Evolutionary conservation across 53 echinoderm and acorn worm species (phyloP).

Genomic region (Glandiceps talaboti): DNA sequence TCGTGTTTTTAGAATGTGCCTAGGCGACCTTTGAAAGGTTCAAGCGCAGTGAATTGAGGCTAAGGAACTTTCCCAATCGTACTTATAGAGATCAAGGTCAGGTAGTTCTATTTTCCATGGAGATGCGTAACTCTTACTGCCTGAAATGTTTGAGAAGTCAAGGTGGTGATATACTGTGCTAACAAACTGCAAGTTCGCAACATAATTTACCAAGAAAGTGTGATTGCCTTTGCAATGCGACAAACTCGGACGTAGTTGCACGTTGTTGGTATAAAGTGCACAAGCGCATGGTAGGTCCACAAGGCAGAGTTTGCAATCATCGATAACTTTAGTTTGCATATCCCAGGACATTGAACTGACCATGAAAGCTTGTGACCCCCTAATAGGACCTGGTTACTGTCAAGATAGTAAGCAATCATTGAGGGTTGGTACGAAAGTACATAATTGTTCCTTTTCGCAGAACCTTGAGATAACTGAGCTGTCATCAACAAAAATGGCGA

Average conservation of each 20-base stretch:
- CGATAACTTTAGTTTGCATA: background rate
- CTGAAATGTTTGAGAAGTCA: background rate
- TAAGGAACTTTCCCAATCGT: background rate
- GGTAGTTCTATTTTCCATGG: background rate
- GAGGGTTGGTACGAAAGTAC: background rate
- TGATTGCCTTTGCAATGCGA: background rate
- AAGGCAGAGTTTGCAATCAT: background rate
- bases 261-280: background rate
- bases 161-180: background rate
- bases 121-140: background rate
- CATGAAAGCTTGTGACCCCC: background rate
- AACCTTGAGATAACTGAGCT: background rate
- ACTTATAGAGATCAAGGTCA: background rate
- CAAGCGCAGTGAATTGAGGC: background rate
- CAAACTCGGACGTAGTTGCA: background rate
- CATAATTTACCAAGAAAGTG: background rate
- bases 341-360: background rate
- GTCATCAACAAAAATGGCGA: background rate
- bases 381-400: background rate
- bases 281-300: background rate
- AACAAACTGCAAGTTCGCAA: background rate
- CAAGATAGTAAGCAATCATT: background rate
- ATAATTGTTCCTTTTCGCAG: background rate
- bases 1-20: background rate
- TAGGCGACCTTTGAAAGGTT: background rate